Evolutionary conservation across 2,113 vertebrate genomes (phyloP).

Genomic region (Telmatochromis bifrenatus): DNA sequence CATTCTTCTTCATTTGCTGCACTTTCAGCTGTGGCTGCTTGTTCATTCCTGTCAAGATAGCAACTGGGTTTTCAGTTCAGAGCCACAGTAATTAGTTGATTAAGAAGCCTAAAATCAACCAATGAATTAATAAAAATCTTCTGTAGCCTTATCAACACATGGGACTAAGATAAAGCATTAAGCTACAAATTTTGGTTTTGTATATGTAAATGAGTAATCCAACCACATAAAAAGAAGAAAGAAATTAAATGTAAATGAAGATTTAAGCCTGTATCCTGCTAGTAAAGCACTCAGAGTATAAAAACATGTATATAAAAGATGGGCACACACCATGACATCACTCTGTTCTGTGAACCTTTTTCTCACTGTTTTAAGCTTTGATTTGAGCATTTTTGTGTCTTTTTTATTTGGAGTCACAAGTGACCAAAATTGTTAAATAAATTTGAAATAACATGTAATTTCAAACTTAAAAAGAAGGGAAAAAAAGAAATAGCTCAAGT

Average conservation of each 20-base stretch:
- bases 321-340: neutral
- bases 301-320: neutral
- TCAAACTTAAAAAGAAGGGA: rapidly evolving
- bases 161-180: neutral
- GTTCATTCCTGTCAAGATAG: neutral
- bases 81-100: neutral
- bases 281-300: neutral
- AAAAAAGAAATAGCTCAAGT: neutral
- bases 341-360: neutral
- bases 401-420: neutral
- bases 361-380: neutral
- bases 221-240: neutral
- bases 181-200: neutral
- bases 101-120: neutral
- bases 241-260: neutral
- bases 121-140: neutral
- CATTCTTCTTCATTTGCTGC: neutral
- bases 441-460: neutral
- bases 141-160: neutral
- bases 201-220: neutral
- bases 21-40: neutral
- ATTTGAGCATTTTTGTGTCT: neutral
- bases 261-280: neutral
- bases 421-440: neutral
- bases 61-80: neutral